Percentiles rank a stretch among this genome's conserved stretches.
phyloP scores from a whole-genome alignment of 1,140 invertebrate genomes.

The Melipona quadrifasciata region DNA sequence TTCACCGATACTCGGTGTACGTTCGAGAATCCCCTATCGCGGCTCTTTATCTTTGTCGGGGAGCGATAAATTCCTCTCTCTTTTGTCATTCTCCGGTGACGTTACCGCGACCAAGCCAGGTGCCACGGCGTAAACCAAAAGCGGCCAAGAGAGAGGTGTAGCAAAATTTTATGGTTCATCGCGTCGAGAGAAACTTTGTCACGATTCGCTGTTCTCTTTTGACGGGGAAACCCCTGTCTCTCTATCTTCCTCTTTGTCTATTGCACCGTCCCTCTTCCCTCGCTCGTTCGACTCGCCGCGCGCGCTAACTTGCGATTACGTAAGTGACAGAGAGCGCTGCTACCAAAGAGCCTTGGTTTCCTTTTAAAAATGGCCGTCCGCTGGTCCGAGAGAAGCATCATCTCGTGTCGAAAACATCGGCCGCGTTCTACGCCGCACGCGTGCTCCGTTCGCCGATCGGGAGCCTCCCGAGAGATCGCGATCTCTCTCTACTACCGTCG shows the following conservation, averaged over 20 bases:
- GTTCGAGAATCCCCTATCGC: constrained; percentile 26
- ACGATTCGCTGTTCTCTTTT: constrained; percentile 31
- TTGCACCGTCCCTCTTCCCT: constrained; percentile 12
- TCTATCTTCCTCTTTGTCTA: neutral
- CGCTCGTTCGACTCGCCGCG: constrained; percentile 10
- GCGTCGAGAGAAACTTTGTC: constrained; percentile 19
- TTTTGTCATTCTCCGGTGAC: constrained; percentile 27
- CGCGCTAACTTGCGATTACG: constrained; percentile 57
- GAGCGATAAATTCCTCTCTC: constrained; percentile 34
- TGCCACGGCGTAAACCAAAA: neutral
- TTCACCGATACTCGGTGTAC: neutral
- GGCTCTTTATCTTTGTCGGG: constrained; percentile 33
- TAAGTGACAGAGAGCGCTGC: constrained; percentile 56
- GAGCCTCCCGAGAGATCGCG: neutral
- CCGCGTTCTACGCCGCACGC: constrained; percentile 17
- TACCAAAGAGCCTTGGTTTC: constrained; percentile 62
- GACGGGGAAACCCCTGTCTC: too few relatives aligned
- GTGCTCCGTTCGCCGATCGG: neutral
- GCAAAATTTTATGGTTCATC: constrained; percentile 33
- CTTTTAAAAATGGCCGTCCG: constrained; percentile 74
- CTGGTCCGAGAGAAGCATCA: constrained; percentile 51
- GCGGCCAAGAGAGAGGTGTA: neutral
- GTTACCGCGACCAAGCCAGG: neutral
- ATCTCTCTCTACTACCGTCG: neutral
- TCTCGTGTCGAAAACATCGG: constrained; percentile 60